Conservation (phyloP, 2,888 invertebrate genomes). For the Andrena trimmerana region DNA sequence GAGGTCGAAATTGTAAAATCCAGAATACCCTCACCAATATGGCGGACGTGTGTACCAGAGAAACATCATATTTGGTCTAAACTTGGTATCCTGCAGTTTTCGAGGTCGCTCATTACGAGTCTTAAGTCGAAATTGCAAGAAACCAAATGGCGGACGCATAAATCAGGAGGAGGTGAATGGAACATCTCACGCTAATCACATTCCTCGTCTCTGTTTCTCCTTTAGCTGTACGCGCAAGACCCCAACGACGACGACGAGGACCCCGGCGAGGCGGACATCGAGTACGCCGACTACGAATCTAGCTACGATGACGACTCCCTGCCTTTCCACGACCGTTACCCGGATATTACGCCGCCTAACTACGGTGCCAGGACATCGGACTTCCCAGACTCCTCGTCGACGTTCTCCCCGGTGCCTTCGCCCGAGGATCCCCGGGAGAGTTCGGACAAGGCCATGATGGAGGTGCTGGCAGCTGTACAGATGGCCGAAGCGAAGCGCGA, state of each 20-base stretch:
- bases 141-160: no score
- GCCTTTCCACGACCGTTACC: constrained; percentile 67
- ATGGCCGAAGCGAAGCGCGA: constrained; percentile 48
- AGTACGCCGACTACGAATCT: constrained; percentile 75
- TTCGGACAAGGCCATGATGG: constrained; percentile 33
- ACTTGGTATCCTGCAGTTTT: no score
- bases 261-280: constrained; percentile 69
- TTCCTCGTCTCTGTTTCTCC: background rate
- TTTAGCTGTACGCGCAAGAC: constrained; percentile 78
- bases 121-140: no score
- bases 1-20: no score
- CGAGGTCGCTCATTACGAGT: no score
- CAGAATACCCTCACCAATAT: no score
- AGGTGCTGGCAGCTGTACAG: constrained; percentile 66
- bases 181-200: background rate
- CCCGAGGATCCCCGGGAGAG: constrained; percentile 19
- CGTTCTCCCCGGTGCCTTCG: constrained; percentile 49
- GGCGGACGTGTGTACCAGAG: no score
- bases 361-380: constrained; percentile 55
- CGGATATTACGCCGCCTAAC: constrained; percentile 48
- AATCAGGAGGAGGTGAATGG: no score
- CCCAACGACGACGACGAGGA: constrained; percentile 71
- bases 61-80: no score
- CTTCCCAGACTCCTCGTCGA: constrained; percentile 48
- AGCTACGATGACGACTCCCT: constrained; percentile 72